Evolutionary conservation across 2,113 vertebrate genomes (phyloP), one percentile per base, ranked within the genome.

Genomic region (Pygoscelis adeliae): DNA sequence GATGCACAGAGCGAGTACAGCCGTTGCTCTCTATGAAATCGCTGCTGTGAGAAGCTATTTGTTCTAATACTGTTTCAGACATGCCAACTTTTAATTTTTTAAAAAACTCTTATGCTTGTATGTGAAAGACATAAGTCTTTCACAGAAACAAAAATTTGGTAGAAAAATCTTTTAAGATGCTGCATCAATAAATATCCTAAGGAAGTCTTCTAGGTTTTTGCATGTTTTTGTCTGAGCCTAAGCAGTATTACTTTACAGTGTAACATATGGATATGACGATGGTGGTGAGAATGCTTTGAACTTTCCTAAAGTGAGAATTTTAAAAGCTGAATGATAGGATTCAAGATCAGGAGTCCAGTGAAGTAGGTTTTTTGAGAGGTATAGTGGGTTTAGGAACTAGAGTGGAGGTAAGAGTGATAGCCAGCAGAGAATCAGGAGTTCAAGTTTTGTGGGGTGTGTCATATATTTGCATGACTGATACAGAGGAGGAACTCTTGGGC

Each of bases 11-110:
- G 91, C 0, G 2, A 94, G 96, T 85, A 76, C 83, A 92, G 89
- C 93, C 89, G 47, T 67, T 91, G 89, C 59, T 47, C n/a, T 87
- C 91, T 84, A 4, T 73, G 87, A 74, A 90, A 83, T 91, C 7
- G 6, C 92, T 40, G 89, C 80, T 86, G 81, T 15, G 20, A 89
- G 95, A 95, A 81, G 92, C 79, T 93, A 32, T 97, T 98, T 97
- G 87, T 96, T 98, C 93, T 97, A 85, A 87, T 91, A 61, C 65
- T 84, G 74, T 83, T 95, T 96, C 83, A 96, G 97, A 93, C 77
- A 42, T 32, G 71, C 61, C 79, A 71, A 44, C 91, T 92, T 93
- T 74, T 83, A 93, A 62, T 92, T 95, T 88, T 95, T 82, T 66
- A n/a, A 96, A 90, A 73, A 83, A 78, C 56, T 87, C 72, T 83